phyloP scores from a whole-genome alignment of 2,113 vertebrate genomes.

The Mastomys coucha region DNA sequence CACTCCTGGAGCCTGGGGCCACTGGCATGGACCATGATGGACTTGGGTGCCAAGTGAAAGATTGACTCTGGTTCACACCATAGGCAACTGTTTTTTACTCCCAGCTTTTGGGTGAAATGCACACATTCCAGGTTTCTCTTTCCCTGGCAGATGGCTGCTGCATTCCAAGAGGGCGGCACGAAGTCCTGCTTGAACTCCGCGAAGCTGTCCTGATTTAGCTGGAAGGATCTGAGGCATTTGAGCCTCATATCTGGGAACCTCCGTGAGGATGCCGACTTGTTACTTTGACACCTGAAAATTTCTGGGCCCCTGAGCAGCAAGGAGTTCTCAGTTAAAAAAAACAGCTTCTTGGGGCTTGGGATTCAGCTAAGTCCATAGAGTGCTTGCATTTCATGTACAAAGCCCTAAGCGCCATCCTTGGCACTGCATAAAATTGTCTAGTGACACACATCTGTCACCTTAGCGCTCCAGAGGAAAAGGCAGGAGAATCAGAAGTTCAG shows the following conservation, averaged over 20 bases:
- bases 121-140: conserved; percentile 30
- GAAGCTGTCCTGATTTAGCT: conserved; percentile 39
- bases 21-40: background rate
- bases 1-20: background rate
- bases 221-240: conserved; percentile 20
- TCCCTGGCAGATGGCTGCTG: background rate
- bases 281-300: background rate
- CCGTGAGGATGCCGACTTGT: background rate
- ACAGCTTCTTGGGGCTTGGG: background rate
- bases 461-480: background rate
- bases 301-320: background rate
- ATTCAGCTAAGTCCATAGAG: background rate
- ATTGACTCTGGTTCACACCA: conserved; percentile 7
- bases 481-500: background rate
- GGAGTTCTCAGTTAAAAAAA: background rate
- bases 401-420: background rate
- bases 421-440: background rate
- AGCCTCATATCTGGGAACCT: conserved; percentile 19
- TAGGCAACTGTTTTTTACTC: conserved; percentile 67
- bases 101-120: background rate
- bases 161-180: conserved; percentile 31
- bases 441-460: background rate
- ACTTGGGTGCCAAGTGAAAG: background rate
- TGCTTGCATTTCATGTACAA: background rate
- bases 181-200: conserved; percentile 21